Base-by-base conservation (phyloP, 2,888 invertebrate genomes). In the Drosophila parthenogenetica region DNA sequence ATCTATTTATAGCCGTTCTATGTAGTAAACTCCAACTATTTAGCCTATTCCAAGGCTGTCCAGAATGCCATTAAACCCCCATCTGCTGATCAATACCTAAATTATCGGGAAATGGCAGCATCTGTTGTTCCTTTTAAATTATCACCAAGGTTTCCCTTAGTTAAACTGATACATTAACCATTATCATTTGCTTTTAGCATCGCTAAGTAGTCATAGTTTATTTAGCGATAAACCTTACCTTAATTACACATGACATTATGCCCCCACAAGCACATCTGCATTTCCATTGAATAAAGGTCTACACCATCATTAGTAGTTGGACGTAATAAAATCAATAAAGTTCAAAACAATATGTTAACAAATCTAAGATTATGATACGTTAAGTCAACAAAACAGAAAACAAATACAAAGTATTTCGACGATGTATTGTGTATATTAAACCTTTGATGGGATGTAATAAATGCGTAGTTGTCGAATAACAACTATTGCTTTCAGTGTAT, bases 221-320 rank as follows among this genome's bases (percentile, higher is more conserved):
- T 53, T 25, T 8, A 46, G 46, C 59, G 76, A 71, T 75, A 63
- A 63, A 40, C 29, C 11, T 29, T 29, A 39, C 29, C 5, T 46
- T 67, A 74, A 74, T 60, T 75, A 59, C 71, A 53, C 14, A 14
- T 25, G 59, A 67, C 62, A 71, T 71, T 74, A 74, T 61, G 45
- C 17, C 37, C 25, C 10, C 10, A 16, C 37, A 13, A 2, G n/a
- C n/a, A 37, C 37, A 39, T 45, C 45, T 45, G 45, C 22, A 40
- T 17, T 29, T 4, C 10, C 13, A 40, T 22, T 4, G 17, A 39
- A 46, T 16, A 17, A 29, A 57, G 3, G 11, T 5, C 29, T 40
- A 57, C 35, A 22, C 43, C 4, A 39, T 50, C 58, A 74, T 73
- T 73, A 39, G 17, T 54, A 69, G 54, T 42, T 64, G 39, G 7